Base-by-base conservation (phyloP, 2,797 vertebrate species). In the Gymnothorax javanicus region DNA sequence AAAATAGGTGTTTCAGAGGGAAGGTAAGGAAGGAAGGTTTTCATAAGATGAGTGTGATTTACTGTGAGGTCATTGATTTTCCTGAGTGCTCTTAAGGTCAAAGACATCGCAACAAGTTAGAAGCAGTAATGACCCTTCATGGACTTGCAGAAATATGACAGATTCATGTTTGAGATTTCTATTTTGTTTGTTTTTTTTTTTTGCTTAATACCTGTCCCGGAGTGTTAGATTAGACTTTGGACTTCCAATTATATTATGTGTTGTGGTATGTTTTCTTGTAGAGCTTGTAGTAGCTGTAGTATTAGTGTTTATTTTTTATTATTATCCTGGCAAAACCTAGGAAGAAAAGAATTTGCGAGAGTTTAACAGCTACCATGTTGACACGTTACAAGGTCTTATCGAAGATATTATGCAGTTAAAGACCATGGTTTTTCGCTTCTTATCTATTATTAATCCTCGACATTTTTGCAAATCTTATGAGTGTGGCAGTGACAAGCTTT, bases 41-140 rank as follows among this genome's bases (percentile, higher is more conserved):
- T 69, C 23, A 69, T n/a, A 25, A 69, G 27, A 75, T 15, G 13
- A 75, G 71, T 15, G 71, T 75, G 69, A 73, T 8, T 75, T 75
- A 33, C 11, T 75, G 20, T 75, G 43, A 75, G 43, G 71, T 13
- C 43, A 75, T 75, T 75, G 71, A 75, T 75, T 75, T 75, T 75
- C 25, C 12, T 13, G 27, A 13, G 43, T 75, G 27, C 2, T 43
- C 27, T 75, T 75, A 75, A 75, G 71, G 71, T 75, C 71, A 15
- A 15, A 13, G 69, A 73, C 43, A 15, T 73, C 27, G 13, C 13
- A 43, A 43, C 13, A 17, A 15, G 25, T 27, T 33, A 71, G 69
- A 71, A 71, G 27, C 67, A 71, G 71, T 73, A 33, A 73, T 43
- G 71, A 43, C 11, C 43, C 71, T 33, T 43, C 43, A 43, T 75